A percentile compares a stretch with the other conserved stretches of the same genome.
Conservation (phyloP, 2,113 vertebrate species). For the Circaetus gallicus region DNA sequence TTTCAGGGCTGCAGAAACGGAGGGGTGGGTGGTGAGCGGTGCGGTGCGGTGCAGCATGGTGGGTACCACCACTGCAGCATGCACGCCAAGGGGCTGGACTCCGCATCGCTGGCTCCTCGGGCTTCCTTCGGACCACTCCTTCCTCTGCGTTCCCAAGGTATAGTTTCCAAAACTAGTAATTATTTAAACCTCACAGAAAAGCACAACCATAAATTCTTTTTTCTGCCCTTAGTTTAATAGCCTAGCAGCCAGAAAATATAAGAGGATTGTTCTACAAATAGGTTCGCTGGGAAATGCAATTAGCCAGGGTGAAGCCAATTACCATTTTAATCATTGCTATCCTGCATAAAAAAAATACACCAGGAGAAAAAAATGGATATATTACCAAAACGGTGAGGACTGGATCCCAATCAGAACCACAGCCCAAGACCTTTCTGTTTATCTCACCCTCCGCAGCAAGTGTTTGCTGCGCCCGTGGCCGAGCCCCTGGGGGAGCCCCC, state of each 20-base stretch:
- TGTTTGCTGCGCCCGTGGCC: neutral
- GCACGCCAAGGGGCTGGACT: neutral
- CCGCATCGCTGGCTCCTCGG: neutral
- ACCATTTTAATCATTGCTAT: neutral
- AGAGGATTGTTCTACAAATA: neutral
- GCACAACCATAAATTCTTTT: neutral
- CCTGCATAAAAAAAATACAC: neutral
- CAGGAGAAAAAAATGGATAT: neutral
- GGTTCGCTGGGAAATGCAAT: neutral
- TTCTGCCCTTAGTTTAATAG: neutral
- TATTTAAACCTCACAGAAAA: neutral
- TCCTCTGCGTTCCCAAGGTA: neutral
- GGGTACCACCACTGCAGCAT: neutral
- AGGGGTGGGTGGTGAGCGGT: neutral
- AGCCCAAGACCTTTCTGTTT: neutral
- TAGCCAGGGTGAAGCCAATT: neutral
- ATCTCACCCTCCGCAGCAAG: neutral
- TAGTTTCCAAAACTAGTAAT: neutral
- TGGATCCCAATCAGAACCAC: neutral
- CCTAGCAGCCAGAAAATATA: neutral
- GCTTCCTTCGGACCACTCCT: neutral
- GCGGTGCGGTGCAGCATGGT: rapidly evolving
- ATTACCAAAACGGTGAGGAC: neutral
- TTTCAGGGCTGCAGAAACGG: neutral
- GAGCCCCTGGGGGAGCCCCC: neutral